Conservation (phyloP, 2,797 vertebrate species). For the Cebuella pygmaea region DNA sequence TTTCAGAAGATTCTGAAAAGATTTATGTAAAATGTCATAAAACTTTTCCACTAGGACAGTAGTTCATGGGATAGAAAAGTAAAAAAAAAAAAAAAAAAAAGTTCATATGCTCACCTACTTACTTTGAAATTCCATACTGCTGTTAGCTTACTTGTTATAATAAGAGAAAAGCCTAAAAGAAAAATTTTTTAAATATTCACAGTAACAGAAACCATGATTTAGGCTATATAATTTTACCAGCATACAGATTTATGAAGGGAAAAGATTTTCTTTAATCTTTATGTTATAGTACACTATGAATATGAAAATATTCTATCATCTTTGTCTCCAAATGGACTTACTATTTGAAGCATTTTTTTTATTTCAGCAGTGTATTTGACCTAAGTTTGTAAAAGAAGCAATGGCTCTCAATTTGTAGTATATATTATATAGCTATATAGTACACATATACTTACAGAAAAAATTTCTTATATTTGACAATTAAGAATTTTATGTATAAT, state of each 20-base stretch:
- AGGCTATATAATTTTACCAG: neutral
- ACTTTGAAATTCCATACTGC: slow-evolving; percentile 45
- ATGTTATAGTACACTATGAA: neutral
- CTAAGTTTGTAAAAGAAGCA: neutral
- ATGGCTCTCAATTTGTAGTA: neutral
- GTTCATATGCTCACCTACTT: neutral
- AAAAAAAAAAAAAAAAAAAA: neutral
- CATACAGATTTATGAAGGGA: neutral
- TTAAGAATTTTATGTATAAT: neutral
- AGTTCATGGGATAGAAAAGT: neutral
- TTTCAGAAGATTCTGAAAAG: slow-evolving; percentile 49
- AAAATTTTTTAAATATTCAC: slow-evolving; percentile 46
- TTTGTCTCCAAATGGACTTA: neutral
- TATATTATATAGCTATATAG: neutral
- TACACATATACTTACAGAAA: neutral
- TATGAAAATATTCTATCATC: neutral
- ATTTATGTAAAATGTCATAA: slow-evolving; percentile 67
- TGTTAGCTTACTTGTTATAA: neutral
- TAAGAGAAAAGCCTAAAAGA: neutral
- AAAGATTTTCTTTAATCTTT: neutral
- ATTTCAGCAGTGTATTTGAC: neutral
- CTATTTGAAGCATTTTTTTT: neutral
- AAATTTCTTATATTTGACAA: neutral
- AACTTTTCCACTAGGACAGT: neutral
- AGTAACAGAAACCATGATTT: neutral